These are phyloP conservation scores for Lepidurus apus DNA, from an alignment of 1,140 invertebrate species.

Conservation along the genomic window DNA sequence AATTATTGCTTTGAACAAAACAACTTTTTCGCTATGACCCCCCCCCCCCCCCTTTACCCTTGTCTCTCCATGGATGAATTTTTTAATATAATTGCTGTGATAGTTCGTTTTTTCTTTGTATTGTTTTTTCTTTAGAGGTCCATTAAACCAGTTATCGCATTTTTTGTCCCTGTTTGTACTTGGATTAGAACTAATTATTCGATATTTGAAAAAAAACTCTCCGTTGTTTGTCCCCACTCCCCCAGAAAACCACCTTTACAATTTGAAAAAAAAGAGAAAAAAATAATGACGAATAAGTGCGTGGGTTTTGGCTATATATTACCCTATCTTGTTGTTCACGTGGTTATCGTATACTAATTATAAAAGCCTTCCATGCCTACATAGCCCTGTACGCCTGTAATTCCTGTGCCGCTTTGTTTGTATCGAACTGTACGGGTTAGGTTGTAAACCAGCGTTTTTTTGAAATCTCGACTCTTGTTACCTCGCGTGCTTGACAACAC, in stretches of 20 bases:
- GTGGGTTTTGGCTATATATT: slow-evolving; percentile 15
- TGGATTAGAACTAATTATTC: neutral
- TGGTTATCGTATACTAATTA: slow-evolving; percentile 22
- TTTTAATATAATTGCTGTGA: slow-evolving; percentile 22
- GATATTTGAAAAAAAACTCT: neutral
- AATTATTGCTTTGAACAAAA: slow-evolving; percentile 3
- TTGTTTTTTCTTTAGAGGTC: neutral
- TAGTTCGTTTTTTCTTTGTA: neutral
- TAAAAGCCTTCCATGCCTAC: slow-evolving; percentile 18
- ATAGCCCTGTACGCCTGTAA: slow-evolving; percentile 21
- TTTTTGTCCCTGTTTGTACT: neutral
- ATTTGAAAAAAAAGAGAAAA: neutral
- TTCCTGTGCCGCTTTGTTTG: slow-evolving; percentile 21
- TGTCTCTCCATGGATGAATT: neutral
- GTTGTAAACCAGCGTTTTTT: slow-evolving; percentile 22
- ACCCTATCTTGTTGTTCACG: slow-evolving; percentile 18
- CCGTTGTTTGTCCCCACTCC: neutral
- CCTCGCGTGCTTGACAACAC: neutral
- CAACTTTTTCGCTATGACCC: neutral
- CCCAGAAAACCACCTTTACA: neutral
- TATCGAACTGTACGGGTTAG: slow-evolving; percentile 21
- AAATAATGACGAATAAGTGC: neutral
- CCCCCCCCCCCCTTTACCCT: neutral
- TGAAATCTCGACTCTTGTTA: neutral
- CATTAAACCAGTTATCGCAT: neutral